Evolutionary conservation across 2,888 invertebrate species (phyloP), one percentile per base, ranked within the genome.

Genomic region (Amblyjoppa proteus): DNA sequence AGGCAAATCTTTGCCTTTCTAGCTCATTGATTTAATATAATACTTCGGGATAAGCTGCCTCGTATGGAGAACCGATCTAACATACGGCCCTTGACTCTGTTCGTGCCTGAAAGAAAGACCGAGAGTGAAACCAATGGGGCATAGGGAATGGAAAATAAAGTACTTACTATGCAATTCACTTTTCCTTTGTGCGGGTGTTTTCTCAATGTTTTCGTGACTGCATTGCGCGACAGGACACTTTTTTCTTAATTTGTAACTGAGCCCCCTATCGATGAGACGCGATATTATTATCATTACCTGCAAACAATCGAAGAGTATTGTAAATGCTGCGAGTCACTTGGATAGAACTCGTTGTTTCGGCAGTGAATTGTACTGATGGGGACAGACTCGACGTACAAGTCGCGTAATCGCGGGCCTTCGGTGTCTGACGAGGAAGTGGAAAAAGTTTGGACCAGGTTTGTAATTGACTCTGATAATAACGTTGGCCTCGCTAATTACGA

Each of bases 401-500:
- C 75, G 51, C 75, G 66, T 66, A 53, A 51, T 64, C 49, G 34
- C 38, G 34, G 9, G n/a, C 11, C 11, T 20, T 20, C 68, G 31
- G 51, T 51, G 38, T 76, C 45, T 49, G 51, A 51, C 64, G 66
- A 76, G 75, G 66, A 76, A 75, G 75, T 75, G 64, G 41, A 56
- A 75, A 75, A 75, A 75, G 75, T 75, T 75, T 75, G 49, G 49
- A 75, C 31, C 34, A 51, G 34, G 49, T 75, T 75, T 75, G 51
- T 75, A 75, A 56, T 56, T 56, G 75, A 49, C 75, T 31, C 64
- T 61, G 45, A 49, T 49, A 75, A 49, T 49, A 75, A 75, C 74
- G 61, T 31, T 49, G 64, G 13, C 34, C 64, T 64, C 64, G 34
- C 64, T 75, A 75, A 75, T 75, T 75, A 75, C 64, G 34, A 64